Evolutionary conservation across 2,888 invertebrate species (phyloP).

Genomic region (Agonopterix subpropinquella): DNA sequence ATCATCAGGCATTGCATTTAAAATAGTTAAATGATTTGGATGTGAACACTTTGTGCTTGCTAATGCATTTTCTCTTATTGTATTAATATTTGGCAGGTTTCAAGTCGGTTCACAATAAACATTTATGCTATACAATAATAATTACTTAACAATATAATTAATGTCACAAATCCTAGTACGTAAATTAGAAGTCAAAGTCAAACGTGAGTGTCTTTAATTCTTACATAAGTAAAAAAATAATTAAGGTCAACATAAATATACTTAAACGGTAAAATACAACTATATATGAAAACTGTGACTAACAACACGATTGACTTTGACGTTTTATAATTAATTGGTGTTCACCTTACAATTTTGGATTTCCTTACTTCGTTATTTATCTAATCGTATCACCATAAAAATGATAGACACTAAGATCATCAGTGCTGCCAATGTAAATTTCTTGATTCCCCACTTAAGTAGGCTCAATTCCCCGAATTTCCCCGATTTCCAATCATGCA

Average conservation of each 20-base stretch:
- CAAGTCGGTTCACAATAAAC: constrained; percentile 32
- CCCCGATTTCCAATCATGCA: too few species aligned
- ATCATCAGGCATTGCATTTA: too few species aligned
- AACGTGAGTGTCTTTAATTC: constrained; percentile 2
- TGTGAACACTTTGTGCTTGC: constrained; percentile 27
- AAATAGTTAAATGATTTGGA: constrained; percentile 5
- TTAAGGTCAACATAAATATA: constrained; percentile 2
- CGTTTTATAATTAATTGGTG: constrained; percentile 37
- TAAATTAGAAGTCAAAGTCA: constrained; percentile 7
- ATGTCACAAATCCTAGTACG: constrained; percentile 6
- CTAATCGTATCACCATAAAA: too few species aligned
- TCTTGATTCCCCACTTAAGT: too few species aligned
- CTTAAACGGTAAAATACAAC: constrained; percentile 1
- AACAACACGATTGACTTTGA: constrained; percentile 7
- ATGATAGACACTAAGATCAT: too few species aligned
- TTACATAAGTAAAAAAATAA: constrained; percentile 1
- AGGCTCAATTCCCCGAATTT: too few species aligned
- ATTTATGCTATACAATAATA: constrained; percentile 12
- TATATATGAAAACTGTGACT: constrained; percentile 6
- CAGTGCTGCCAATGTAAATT: too few species aligned
- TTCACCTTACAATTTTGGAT: constrained; percentile 39
- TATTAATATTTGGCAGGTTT: constrained; percentile 61
- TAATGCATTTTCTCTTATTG: constrained; percentile 34
- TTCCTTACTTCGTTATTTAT: too few species aligned
- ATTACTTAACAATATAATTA: background rate